These are phyloP conservation scores for Lithophane leautieri DNA, from an alignment of 2,888 invertebrate species.

Conservation along the genomic window DNA sequence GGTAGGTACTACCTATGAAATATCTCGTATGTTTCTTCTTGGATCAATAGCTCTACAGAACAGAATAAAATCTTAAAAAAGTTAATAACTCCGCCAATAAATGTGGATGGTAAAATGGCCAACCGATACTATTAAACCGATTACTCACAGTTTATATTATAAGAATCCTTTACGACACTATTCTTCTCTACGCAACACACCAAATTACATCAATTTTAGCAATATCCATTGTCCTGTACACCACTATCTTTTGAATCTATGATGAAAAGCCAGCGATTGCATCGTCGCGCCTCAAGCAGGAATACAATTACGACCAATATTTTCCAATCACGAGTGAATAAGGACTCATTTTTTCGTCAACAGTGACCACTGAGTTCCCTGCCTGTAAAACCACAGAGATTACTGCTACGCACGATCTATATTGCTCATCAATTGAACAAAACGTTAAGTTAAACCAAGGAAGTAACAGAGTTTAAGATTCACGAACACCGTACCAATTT, in stretches of 20 bases:
- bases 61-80: conserved; percentile 12
- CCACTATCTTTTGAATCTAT: conserved; percentile 77
- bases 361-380: conserved; percentile 68
- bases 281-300: conserved; percentile 68
- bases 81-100: conserved; percentile 19
- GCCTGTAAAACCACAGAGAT: conserved; percentile 69
- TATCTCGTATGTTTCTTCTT: conserved; percentile 18
- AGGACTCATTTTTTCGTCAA: conserved; percentile 74
- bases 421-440: conserved; percentile 30
- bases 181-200: conserved; percentile 68
- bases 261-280: conserved; percentile 73
- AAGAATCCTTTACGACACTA: conserved; percentile 59
- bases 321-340: conserved; percentile 67
- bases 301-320: conserved; percentile 60
- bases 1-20: conserved; percentile 20
- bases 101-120: conserved; percentile 50
- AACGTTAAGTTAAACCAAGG: conserved; percentile 14
- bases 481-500: conserved; percentile 54
- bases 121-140: conserved; percentile 46
- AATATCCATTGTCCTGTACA: conserved; percentile 74
- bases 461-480: conserved; percentile 20
- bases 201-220: conserved; percentile 70
- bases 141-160: conserved; percentile 65
- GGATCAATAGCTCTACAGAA: conserved; percentile 33
- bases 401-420: conserved; percentile 67